Evolutionary conservation across 2,888 invertebrate genomes (phyloP).

Genomic region (Pyralis farinalis): DNA sequence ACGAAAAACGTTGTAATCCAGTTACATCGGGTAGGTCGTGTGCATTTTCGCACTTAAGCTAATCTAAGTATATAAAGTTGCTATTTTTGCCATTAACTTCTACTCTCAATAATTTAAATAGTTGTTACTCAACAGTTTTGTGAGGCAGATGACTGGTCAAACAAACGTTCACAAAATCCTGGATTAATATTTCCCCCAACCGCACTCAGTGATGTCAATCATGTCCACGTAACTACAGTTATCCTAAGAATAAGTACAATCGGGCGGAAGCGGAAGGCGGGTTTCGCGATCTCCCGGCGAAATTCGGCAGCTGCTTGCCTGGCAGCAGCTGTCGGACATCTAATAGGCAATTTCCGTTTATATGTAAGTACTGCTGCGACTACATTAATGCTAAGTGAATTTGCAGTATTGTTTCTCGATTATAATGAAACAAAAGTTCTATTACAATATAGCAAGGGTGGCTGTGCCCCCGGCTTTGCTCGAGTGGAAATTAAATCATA

Average conservation of each 20-base stretch:
- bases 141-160: conserved; percentile 10
- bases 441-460: too few species aligned
- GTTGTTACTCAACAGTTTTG: too few species aligned
- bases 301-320: conserved; percentile 73
- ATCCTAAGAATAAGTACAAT: conserved; percentile 55
- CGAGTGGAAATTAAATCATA: too few species aligned
- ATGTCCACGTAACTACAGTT: conserved; percentile 50
- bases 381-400: background rate
- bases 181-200: conserved; percentile 31
- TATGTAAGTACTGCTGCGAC: background rate
- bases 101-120: too few species aligned
- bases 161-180: conserved; percentile 21
- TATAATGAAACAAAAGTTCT: too few species aligned
- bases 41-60: too few species aligned
- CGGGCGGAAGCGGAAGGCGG: conserved; percentile 77
- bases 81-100: too few species aligned
- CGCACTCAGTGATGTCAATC: conserved; percentile 44
- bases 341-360: conserved; percentile 73
- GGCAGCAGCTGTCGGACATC: conserved; percentile 55
- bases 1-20: too few species aligned
- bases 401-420: background rate
- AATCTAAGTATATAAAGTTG: too few species aligned
- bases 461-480: too few species aligned
- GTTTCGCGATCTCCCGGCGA: conserved; percentile 76
- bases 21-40: too few species aligned